Percentiles rank a stretch among this genome's conserved stretches.
These are phyloP conservation scores for Heterodera schachtii DNA, from an alignment of 1,140 invertebrate species.

Conservation along the genomic window DNA sequence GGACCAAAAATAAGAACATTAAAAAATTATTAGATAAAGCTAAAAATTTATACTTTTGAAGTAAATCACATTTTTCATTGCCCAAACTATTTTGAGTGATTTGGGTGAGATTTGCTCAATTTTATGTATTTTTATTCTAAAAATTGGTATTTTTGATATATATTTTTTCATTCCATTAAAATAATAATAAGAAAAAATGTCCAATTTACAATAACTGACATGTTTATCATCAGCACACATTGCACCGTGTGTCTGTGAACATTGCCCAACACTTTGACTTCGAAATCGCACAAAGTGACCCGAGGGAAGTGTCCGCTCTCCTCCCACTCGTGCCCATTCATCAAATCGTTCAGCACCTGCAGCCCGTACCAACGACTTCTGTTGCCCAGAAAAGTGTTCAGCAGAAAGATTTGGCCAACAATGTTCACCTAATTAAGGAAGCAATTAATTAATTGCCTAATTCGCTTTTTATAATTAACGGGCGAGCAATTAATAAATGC, in stretches of 20 bases:
- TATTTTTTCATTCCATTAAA: too few relatives aligned
- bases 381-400: constrained; percentile 62
- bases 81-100: too few relatives aligned
- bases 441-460: neutral
- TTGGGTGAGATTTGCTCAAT: too few relatives aligned
- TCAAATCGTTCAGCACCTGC: constrained; percentile 62
- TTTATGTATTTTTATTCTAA: too few relatives aligned
- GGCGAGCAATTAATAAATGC: neutral
- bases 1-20: too few relatives aligned
- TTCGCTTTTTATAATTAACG: neutral
- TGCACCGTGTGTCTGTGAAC: constrained; percentile 65
- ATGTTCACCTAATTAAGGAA: constrained; percentile 45
- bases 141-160: too few relatives aligned
- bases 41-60: too few relatives aligned
- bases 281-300: constrained; percentile 65
- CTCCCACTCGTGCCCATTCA: constrained; percentile 65
- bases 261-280: constrained; percentile 65
- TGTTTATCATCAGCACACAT: constrained; percentile 76
- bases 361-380: constrained; percentile 60
- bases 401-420: constrained; percentile 62
- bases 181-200: too few relatives aligned
- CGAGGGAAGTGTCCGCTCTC: constrained; percentile 63
- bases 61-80: too few relatives aligned
- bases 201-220: neutral
- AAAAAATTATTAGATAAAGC: too few relatives aligned